These are phyloP conservation scores for Microcebus tavaratra DNA, from an alignment of 2,113 vertebrate species.

Conservation along the genomic window DNA sequence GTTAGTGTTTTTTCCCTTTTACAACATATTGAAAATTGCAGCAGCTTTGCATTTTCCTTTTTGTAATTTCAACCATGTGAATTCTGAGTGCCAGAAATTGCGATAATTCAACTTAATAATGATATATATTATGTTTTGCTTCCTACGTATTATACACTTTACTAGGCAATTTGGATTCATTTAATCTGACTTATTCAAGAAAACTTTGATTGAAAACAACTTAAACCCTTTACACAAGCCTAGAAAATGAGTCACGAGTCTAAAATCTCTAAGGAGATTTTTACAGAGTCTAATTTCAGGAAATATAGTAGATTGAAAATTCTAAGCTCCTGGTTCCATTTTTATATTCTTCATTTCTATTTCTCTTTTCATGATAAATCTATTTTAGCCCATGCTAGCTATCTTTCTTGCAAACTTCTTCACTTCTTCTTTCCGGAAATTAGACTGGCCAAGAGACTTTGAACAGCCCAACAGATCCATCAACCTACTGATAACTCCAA, in stretches of 20 bases:
- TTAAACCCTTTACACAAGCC: neutral
- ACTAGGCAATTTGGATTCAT: neutral
- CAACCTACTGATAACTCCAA: neutral
- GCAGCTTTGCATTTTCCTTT: neutral
- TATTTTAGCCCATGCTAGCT: neutral
- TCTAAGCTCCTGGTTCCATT: neutral
- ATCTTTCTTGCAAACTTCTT: neutral
- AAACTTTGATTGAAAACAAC: neutral
- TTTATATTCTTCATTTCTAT: neutral
- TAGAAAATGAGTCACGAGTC: conserved; percentile 7
- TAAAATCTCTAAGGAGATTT: neutral
- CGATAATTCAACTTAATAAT: neutral
- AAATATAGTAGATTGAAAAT: neutral
- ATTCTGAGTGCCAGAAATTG: neutral
- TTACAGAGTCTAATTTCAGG: neutral
- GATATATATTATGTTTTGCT: neutral
- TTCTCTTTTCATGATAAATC: neutral
- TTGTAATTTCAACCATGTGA: neutral
- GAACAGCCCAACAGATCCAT: neutral
- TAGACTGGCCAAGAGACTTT: neutral
- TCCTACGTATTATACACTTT: neutral
- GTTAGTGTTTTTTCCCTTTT: neutral
- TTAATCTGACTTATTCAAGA: neutral
- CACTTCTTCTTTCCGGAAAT: neutral
- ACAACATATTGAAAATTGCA: neutral